Percentiles rank a stretch among this genome's conserved stretches.
Evolutionary conservation across 2,113 vertebrate genomes (phyloP).

Genomic region (Noctilio leporinus): DNA sequence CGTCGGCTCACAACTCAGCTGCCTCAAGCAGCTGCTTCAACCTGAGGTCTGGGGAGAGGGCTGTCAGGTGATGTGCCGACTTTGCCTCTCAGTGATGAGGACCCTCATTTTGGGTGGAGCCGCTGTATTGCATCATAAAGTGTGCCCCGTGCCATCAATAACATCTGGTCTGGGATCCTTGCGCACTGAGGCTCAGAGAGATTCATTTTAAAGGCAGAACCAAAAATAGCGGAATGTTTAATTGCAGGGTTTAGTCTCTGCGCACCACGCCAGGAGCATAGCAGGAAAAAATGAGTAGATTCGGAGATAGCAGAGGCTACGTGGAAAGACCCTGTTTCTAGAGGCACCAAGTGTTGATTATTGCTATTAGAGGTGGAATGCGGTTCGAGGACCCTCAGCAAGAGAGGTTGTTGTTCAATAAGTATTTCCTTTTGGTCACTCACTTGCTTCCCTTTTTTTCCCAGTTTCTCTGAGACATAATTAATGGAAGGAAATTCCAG

Average conservation of each 20-base stretch:
- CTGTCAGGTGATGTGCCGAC: not conserved
- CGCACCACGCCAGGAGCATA: not conserved
- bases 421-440: not conserved
- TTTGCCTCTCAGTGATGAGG: not conserved
- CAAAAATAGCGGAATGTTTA: slow-evolving; percentile 29
- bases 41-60: not conserved
- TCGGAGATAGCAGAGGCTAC: not conserved
- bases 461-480: not conserved
- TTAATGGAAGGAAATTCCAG: not conserved
- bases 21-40: not conserved
- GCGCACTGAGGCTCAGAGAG: not conserved
- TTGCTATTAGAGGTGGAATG: not conserved
- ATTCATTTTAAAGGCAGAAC: not conserved
- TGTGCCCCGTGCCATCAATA: not conserved
- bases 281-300: not conserved
- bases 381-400: not conserved
- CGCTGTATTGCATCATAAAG: rapidly evolving
- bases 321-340: not conserved
- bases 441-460: not conserved
- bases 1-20: rapidly evolving
- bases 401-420: not conserved
- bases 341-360: not conserved
- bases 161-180: not conserved
- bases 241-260: not conserved
- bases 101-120: not conserved